A percentile compares a stretch with the other conserved stretches of the same genome.
Evolutionary conservation across 2,888 invertebrate genomes (phyloP).

Genomic region (Galerucella calmariensis): DNA sequence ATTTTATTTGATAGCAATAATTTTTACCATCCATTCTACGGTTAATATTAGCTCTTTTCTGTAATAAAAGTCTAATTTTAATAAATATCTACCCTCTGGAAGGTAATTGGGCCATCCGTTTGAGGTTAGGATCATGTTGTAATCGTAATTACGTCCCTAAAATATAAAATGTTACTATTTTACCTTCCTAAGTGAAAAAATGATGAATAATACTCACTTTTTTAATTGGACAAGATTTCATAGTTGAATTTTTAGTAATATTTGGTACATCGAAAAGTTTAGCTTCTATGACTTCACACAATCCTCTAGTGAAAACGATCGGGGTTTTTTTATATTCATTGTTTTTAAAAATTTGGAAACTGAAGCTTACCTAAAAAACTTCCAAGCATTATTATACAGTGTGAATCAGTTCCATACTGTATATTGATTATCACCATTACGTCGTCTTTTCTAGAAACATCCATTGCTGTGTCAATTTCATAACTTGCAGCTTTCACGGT

Average conservation of each 20-base stretch:
- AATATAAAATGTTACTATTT: slow-evolving; percentile 7
- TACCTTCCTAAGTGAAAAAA: slow-evolving; percentile 2
- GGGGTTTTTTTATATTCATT: slow-evolving; percentile 29
- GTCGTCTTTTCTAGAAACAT: slow-evolving; percentile 14
- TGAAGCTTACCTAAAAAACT: slow-evolving; percentile 18
- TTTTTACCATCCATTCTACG: slow-evolving; percentile 22
- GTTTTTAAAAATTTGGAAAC: slow-evolving; percentile 26
- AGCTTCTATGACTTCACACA: slow-evolving; percentile 18
- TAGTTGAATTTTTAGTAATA: slow-evolving; percentile 22
- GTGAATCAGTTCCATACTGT: no score
- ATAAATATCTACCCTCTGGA: slow-evolving; percentile 19
- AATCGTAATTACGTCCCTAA: slow-evolving; percentile 19
- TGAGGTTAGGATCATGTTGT: slow-evolving; percentile 24
- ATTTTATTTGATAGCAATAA: slow-evolving; percentile 15
- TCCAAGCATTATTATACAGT: no score
- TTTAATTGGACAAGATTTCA: slow-evolving; percentile 2
- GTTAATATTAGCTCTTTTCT: slow-evolving; percentile 3
- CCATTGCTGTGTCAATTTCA: slow-evolving; percentile 3
- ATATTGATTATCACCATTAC: not conserved
- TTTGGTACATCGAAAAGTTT: slow-evolving; percentile 27
- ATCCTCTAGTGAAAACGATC: slow-evolving; percentile 13
- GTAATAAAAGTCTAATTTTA: slow-evolving; percentile 13
- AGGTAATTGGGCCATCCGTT: slow-evolving; percentile 28
- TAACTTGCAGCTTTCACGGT: slow-evolving; percentile 12
- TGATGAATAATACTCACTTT: no score